These are phyloP conservation scores for Temnothorax rugatulus DNA, from an alignment of 2,888 invertebrate species.

Conservation along the genomic window DNA sequence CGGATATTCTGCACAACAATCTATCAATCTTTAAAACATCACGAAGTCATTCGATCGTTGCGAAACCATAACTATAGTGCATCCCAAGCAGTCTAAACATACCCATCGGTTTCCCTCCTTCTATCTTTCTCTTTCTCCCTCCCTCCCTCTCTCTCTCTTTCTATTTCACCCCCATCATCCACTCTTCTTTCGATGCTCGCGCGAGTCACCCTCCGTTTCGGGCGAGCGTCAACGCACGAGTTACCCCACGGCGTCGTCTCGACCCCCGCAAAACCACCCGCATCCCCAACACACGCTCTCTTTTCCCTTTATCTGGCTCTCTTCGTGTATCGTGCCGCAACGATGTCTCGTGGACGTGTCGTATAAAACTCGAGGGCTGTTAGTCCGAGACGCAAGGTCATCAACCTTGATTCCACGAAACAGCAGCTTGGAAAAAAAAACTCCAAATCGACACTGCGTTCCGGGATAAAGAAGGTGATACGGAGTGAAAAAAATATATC, in stretches of 20 bases:
- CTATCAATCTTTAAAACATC: neutral
- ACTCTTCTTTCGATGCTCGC: slow-evolving; percentile 58
- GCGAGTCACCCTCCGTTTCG: slow-evolving; percentile 66
- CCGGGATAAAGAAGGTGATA: neutral
- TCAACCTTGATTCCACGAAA: slow-evolving; percentile 62
- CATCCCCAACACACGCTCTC: slow-evolving; percentile 58
- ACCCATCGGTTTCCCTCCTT: slow-evolving; percentile 13
- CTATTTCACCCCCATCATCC: slow-evolving; percentile 3
- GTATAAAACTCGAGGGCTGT: slow-evolving; percentile 52
- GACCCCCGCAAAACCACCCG: slow-evolving; percentile 64
- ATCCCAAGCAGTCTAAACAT: slow-evolving; percentile 29
- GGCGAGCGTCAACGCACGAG: slow-evolving; percentile 57
- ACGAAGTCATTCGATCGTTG: slow-evolving; percentile 45
- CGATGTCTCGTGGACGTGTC: slow-evolving; percentile 63
- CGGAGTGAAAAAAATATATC: neutral
- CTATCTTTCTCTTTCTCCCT: slow-evolving; percentile 44
- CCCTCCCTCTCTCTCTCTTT: neutral
- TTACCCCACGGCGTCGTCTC: slow-evolving; percentile 56
- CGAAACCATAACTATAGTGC: slow-evolving; percentile 63
- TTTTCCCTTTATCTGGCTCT: slow-evolving; percentile 52
- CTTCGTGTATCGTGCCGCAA: slow-evolving; percentile 44
- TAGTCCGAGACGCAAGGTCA: slow-evolving; percentile 68
- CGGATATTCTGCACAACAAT: neutral
- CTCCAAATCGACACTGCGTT: neutral
- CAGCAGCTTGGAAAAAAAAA: slow-evolving; percentile 7